Evolutionary conservation across 2,888 invertebrate species (phyloP).

Genomic region (Idaea straminata): DNA sequence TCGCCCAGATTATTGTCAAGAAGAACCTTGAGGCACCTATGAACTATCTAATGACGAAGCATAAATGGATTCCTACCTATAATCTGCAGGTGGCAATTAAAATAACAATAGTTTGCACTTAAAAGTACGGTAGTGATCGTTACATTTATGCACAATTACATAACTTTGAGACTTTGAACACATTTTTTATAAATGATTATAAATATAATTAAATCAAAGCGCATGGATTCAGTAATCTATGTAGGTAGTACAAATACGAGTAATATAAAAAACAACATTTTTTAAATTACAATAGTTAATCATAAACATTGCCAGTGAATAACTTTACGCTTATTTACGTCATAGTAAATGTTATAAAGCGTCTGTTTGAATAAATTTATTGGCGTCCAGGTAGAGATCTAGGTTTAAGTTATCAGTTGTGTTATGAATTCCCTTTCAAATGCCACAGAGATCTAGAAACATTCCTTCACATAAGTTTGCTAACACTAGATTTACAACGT

Average conservation of each 20-base stretch:
- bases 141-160: conserved; percentile 15
- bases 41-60: background rate
- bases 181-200: background rate
- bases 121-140: conserved; percentile 9
- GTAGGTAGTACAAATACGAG: background rate
- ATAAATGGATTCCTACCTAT: conserved; percentile 4
- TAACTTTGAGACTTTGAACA: background rate
- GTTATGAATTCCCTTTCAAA: conserved; percentile 19
- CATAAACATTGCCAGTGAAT: background rate
- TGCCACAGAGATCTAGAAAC: conserved; percentile 9
- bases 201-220: background rate
- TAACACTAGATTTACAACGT: background rate
- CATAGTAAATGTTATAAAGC: conserved; percentile 5
- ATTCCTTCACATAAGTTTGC: background rate
- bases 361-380: conserved; percentile 11
- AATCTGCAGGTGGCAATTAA: conserved; percentile 20
- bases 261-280: background rate
- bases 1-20: background rate
- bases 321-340: background rate
- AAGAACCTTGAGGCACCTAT: conserved; percentile 29
- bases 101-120: conserved; percentile 16
- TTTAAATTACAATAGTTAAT: background rate
- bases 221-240: background rate
- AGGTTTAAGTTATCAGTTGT: conserved; percentile 6
- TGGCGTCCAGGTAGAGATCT: conserved; percentile 9